A percentile compares a stretch with the other conserved stretches of the same genome.
These are phyloP conservation scores for Griposia aprilina DNA, from an alignment of 2,888 invertebrate species.

Conservation along the genomic window DNA sequence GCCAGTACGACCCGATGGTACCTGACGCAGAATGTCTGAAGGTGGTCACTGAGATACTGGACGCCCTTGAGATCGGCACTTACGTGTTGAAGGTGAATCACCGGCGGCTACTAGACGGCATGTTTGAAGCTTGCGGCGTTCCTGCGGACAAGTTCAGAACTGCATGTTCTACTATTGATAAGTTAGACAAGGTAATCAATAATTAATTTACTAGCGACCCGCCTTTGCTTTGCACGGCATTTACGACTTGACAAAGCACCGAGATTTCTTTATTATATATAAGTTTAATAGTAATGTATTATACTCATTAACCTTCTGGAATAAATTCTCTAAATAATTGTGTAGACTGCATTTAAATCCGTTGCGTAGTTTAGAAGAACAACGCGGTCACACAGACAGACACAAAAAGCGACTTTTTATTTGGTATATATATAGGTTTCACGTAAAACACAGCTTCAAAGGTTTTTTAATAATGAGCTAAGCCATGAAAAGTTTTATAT, in stretches of 20 bases:
- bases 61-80: slow-evolving; percentile 95
- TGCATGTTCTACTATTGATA: slow-evolving; percentile 99
- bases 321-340: too few relatives aligned
- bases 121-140: slow-evolving; percentile 99
- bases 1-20: slow-evolving; percentile 98
- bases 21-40: slow-evolving; percentile 99
- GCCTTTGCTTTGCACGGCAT: background rate
- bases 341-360: background rate
- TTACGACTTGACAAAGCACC: background rate
- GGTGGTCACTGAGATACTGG: slow-evolving; percentile 97
- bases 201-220: background rate
- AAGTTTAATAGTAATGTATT: background rate
- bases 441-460: too few relatives aligned
- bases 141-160: slow-evolving; percentile 96
- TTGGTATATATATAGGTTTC: too few relatives aligned
- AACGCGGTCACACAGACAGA: background rate
- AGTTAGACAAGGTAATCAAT: slow-evolving; percentile 95
- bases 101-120: slow-evolving; percentile 97
- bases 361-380: background rate
- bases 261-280: background rate
- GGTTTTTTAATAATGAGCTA: too few relatives aligned
- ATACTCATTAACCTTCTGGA: background rate
- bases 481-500: too few relatives aligned
- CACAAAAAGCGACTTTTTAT: too few relatives aligned
- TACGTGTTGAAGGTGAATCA: slow-evolving; percentile 99